Percentiles rank a stretch among this genome's conserved stretches.
phyloP scores from a whole-genome alignment of 2,797 vertebrate species.

The Myoxocephalus aenaeus region DNA sequence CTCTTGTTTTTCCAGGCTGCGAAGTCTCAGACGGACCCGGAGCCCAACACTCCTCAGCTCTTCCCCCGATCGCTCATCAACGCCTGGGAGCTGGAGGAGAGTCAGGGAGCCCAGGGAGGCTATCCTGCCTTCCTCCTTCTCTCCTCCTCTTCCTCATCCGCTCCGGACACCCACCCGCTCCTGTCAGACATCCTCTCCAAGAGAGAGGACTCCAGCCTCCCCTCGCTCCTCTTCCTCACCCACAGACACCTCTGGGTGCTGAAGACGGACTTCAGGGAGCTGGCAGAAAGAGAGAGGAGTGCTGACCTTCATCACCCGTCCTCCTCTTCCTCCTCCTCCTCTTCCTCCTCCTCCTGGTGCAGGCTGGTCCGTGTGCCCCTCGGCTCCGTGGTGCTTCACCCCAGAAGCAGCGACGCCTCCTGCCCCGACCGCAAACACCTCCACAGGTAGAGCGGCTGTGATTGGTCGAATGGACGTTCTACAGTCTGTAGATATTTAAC shows the following conservation, averaged over 20 bases:
- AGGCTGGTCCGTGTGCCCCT: slow-evolving; percentile 88
- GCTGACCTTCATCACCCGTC: slow-evolving; percentile 69
- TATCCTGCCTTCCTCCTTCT: slow-evolving; percentile 85
- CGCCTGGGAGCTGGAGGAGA: slow-evolving; percentile 90
- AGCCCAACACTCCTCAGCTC: slow-evolving; percentile 73
- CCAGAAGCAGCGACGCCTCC: slow-evolving; percentile 64
- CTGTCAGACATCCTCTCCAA: slow-evolving; percentile 71
- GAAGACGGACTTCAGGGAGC: slow-evolving; percentile 87
- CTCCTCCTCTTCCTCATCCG: slow-evolving; percentile 13
- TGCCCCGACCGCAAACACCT: slow-evolving; percentile 56
- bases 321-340: slow-evolving; percentile 68
- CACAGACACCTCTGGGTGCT: slow-evolving; percentile 89
- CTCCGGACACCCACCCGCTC: slow-evolving; percentile 63
- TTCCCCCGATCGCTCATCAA: slow-evolving; percentile 89
- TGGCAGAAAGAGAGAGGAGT: slow-evolving; percentile 61
- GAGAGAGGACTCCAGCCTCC: slow-evolving; percentile 75
- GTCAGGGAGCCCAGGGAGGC: slow-evolving; percentile 86
- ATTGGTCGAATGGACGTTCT: not conserved
- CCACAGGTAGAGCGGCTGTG: slow-evolving; percentile 51
- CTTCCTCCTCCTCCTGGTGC: slow-evolving; percentile 61
- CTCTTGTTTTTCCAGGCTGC: slow-evolving; percentile 23
- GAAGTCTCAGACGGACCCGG: not conserved
- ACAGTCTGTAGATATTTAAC: not conserved
- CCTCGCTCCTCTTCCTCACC: slow-evolving; percentile 90
- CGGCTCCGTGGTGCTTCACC: slow-evolving; percentile 88